phyloP scores from a whole-genome alignment of 92 coral and sea anemone genomes.

The Nematostella vectensis region DNA sequence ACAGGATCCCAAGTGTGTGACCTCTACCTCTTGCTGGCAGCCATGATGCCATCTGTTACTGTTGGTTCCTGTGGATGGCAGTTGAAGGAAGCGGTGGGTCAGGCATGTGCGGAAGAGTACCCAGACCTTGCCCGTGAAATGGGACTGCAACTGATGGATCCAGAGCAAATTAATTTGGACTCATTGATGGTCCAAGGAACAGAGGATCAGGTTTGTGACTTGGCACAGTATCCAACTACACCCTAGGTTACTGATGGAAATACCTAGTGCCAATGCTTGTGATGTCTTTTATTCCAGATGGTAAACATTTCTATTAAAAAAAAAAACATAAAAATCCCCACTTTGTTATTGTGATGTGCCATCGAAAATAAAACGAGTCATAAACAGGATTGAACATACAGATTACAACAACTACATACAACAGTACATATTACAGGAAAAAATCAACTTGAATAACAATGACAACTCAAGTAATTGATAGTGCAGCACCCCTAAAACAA shows the following conservation, averaged over 20 bases:
- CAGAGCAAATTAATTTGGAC: conserved; percentile 27
- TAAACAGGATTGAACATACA: too few species aligned
- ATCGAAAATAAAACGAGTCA: too few species aligned
- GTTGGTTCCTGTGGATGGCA: conserved; percentile 46
- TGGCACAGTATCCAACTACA: too few species aligned
- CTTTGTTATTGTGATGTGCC: too few species aligned
- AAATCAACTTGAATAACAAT: too few species aligned
- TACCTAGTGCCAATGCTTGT: background rate
- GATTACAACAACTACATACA: too few species aligned
- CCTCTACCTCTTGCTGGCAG: conserved; percentile 63
- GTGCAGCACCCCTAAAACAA: too few species aligned
- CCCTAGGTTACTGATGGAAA: background rate
- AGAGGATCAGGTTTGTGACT: conserved; percentile 80
- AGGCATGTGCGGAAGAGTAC: conserved; percentile 56
- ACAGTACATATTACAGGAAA: too few species aligned
- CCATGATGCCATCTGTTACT: conserved; percentile 29
- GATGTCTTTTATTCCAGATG: too few species aligned
- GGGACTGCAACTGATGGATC: conserved; percentile 72
- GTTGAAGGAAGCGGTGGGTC: conserved; percentile 36
- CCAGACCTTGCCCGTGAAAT: conserved; percentile 96
- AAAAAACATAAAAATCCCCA: too few species aligned
- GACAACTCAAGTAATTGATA: too few species aligned
- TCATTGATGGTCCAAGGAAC: conserved; percentile 41
- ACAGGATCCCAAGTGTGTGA: conserved; percentile 98
- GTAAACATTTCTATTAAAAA: too few species aligned